phyloP scores from a whole-genome alignment of 1,140 invertebrate species.

The Hypsibius dujardini region DNA sequence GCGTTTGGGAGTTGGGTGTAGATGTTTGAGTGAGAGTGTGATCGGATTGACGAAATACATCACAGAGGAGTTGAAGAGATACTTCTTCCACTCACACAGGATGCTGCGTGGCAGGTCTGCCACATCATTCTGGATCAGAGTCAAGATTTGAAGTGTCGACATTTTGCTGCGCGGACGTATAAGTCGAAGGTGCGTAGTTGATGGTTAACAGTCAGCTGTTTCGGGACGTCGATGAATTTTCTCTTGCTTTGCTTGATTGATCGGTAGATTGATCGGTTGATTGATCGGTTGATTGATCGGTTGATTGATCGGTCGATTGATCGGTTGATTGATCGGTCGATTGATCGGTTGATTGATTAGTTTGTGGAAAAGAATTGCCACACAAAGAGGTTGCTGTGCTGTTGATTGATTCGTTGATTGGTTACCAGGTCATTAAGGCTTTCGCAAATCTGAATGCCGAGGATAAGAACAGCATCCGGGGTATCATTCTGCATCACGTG shows the following conservation, averaged over 20 bases:
- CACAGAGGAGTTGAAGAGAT: not conserved
- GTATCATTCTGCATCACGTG: not conserved
- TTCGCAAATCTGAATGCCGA: not conserved
- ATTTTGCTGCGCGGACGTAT: not conserved
- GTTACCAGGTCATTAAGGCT: not conserved
- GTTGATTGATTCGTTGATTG: no score
- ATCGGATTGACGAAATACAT: no score
- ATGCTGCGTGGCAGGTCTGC: conserved; percentile 7
- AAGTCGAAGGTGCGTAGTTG: not conserved
- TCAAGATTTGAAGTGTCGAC: not conserved
- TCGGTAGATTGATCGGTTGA: no score
- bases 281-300: no score
- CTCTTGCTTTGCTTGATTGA: no score
- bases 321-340: no score
- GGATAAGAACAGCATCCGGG: not conserved
- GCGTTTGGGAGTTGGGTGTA: not conserved
- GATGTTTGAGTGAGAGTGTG: not conserved
- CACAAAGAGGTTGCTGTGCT: no score
- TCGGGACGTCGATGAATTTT: no score
- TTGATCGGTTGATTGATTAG: no score
- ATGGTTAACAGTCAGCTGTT: not conserved
- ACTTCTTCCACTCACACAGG: not conserved
- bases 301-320: no score
- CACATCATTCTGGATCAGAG: not conserved
- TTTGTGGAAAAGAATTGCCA: no score